phyloP scores from a whole-genome alignment of 23 tunicate genomes.

The Trididemnum clinides region DNA sequence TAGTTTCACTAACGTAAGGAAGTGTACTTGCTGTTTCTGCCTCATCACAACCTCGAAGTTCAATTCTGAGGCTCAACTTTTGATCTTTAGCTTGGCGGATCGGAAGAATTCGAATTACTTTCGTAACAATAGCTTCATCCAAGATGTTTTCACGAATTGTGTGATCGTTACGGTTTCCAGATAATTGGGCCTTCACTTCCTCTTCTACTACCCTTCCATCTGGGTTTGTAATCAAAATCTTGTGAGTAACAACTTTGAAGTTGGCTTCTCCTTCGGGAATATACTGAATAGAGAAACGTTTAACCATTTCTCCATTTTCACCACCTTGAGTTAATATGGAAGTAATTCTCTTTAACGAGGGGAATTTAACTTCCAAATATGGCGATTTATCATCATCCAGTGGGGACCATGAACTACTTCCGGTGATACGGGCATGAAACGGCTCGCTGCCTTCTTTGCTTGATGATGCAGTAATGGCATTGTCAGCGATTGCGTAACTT shows the following conservation, averaged over 20 bases:
- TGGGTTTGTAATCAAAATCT: neutral
- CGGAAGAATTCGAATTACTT: constrained; percentile 52
- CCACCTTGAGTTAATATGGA: constrained; percentile 86
- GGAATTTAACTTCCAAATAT: constrained; percentile 57
- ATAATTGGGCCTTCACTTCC: neutral
- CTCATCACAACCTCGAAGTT: constrained; percentile 64
- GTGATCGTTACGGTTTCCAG: constrained; percentile 61
- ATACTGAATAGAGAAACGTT: constrained; percentile 41
- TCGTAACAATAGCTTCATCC: constrained; percentile 20
- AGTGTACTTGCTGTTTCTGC: constrained; percentile 17
- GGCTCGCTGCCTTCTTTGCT: constrained; percentile 58
- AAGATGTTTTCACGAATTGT: constrained; percentile 55
- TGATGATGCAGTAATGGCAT: constrained; percentile 58
- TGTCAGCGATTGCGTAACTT: constrained; percentile 42
- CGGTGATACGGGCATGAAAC: constrained; percentile 35
- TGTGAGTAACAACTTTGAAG: neutral
- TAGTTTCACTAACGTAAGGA: constrained; percentile 42
- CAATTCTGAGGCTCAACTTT: constrained; percentile 53
- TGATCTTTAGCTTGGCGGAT: constrained; percentile 29
- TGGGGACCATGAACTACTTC: constrained; percentile 67
- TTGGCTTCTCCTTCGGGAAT: constrained; percentile 1
- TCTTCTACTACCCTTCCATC: neutral
- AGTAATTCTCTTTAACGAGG: constrained; percentile 28
- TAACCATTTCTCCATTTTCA: constrained; percentile 56
- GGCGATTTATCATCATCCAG: constrained; percentile 47